Percentiles rank a stretch among this genome's conserved stretches.
Evolutionary conservation across 35 echinoderm and acorn worm species (phyloP).

Genomic region (Heliocidaris tuberculata): DNA sequence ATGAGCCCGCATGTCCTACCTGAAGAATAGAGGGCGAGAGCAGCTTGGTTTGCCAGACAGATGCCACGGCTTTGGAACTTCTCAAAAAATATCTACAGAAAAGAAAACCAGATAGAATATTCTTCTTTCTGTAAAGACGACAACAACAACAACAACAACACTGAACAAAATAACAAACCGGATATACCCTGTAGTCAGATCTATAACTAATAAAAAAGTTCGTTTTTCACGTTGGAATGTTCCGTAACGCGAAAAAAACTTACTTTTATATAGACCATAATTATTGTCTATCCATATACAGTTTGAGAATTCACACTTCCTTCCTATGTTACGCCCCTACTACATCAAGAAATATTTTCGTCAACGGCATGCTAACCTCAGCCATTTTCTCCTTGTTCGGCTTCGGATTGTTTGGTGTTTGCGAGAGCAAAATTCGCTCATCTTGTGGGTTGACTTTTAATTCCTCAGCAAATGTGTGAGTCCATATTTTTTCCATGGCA

Average conservation of each 20-base stretch:
- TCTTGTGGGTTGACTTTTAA: background rate
- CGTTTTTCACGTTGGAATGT: no score
- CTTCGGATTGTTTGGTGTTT: constrained; percentile 10
- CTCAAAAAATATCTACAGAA: constrained; percentile 12
- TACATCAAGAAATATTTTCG: no score
- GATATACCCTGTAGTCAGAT: no score
- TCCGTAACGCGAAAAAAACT: no score
- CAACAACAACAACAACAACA: background rate
- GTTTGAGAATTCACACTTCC: no score
- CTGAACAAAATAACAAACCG: no score
- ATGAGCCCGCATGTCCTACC: constrained; percentile 21
- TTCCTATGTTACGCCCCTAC: no score
- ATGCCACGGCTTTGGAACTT: constrained; percentile 12
- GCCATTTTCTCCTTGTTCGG: constrained; percentile 16
- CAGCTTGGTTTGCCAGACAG: constrained; percentile 41
- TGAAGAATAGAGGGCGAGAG: constrained; percentile 41
- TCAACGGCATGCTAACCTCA: background rate
- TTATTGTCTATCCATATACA: no score
- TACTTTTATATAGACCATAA: no score
- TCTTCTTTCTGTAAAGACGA: no score
- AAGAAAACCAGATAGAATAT: no score
- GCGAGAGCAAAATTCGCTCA: background rate
- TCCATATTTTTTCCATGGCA: constrained; percentile 86
- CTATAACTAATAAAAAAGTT: no score
- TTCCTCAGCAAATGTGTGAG: background rate